phyloP scores from a whole-genome alignment of 2,888 invertebrate genomes.

The Zygogramma bicolorata region DNA sequence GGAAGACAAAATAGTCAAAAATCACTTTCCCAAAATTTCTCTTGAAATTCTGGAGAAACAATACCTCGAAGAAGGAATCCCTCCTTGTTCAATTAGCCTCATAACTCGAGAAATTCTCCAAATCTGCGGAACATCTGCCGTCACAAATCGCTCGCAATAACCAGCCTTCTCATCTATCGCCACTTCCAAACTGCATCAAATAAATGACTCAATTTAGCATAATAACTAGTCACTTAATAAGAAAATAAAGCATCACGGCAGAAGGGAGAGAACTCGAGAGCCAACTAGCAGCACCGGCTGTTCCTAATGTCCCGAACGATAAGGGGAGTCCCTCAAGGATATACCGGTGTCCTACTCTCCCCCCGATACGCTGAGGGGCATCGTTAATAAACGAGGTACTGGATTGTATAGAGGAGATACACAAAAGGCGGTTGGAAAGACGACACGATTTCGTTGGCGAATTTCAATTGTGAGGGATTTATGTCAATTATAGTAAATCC shows the following conservation, averaged over 20 bases:
- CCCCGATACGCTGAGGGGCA: neutral
- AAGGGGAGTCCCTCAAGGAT: conserved; percentile 33
- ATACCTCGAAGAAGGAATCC: too few relatives aligned
- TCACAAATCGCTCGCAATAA: neutral
- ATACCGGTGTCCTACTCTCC: neutral
- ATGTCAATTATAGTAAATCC: too few relatives aligned
- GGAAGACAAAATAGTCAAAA: too few relatives aligned
- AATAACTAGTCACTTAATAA: conserved; percentile 55
- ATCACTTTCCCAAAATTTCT: too few relatives aligned
- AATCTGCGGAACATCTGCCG: neutral
- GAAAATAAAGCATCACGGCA: conserved; percentile 47
- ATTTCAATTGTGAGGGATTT: neutral
- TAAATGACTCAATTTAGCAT: conserved; percentile 53
- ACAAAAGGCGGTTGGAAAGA: neutral
- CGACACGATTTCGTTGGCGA: too few relatives aligned
- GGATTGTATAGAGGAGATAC: neutral
- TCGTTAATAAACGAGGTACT: conserved; percentile 4
- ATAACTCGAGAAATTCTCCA: neutral
- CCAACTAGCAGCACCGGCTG: conserved; percentile 49
- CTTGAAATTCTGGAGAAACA: too few relatives aligned
- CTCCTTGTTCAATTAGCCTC: too few relatives aligned
- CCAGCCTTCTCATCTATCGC: neutral
- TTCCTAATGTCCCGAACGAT: conserved; percentile 34
- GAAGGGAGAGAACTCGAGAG: conserved; percentile 40
- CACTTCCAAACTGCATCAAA: conserved; percentile 25